Percentiles rank a stretch among this genome's conserved stretches.
Evolutionary conservation across 2,113 vertebrate genomes (phyloP).

Genomic region (Eupsittula cactorum): DNA sequence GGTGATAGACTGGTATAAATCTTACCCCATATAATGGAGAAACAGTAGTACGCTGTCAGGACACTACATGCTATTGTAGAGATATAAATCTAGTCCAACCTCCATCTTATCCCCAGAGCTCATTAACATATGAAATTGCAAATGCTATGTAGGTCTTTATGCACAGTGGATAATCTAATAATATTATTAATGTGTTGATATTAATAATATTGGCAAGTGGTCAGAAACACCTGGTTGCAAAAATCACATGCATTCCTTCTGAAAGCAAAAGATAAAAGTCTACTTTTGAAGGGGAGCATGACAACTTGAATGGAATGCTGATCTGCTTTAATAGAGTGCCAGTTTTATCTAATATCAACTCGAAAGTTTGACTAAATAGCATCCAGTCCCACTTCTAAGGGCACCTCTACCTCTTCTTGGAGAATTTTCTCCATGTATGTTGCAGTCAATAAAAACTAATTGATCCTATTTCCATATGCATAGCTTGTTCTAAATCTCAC

Average conservation of each 20-base stretch:
- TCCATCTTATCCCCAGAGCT: conserved; percentile 1
- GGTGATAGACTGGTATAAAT: conserved; percentile 26
- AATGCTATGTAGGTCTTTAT: neutral
- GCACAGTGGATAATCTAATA: conserved; percentile 30
- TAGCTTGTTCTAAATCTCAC: neutral
- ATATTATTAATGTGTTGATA: conserved; percentile 50
- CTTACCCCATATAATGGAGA: conserved; percentile 1
- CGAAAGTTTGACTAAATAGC: conserved; percentile 18
- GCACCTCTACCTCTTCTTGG: neutral
- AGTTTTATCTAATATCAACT: conserved; percentile 1
- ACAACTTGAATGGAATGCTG: conserved; percentile 50
- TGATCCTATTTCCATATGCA: neutral
- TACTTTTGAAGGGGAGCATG: neutral
- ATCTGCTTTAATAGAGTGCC: conserved; percentile 46
- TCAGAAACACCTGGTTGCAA: conserved; percentile 55
- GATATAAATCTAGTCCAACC: conserved; percentile 26
- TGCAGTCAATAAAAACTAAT: neutral
- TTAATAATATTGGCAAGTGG: conserved; percentile 55
- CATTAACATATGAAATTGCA: conserved; percentile 21
- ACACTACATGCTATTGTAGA: neutral
- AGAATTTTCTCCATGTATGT: neutral
- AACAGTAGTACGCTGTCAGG: neutral
- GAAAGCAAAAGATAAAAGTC: conserved; percentile 59
- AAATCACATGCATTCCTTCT: conserved; percentile 13
- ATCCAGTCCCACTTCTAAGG: conserved; percentile 38